Conservation (phyloP, 2,888 invertebrate genomes). For the Rhagium mordax region DNA sequence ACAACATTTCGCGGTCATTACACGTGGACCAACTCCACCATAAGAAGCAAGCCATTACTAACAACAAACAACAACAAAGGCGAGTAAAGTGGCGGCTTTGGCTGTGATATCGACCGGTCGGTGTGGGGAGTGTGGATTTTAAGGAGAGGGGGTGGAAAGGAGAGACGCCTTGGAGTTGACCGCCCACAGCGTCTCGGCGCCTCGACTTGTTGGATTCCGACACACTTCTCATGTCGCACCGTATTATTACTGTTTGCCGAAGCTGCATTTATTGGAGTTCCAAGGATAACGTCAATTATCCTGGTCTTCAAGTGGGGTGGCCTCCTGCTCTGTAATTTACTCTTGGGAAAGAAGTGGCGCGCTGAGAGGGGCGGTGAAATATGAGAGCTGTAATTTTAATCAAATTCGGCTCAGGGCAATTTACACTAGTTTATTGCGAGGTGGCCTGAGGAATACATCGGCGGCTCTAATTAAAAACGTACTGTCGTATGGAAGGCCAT, state of each 20-base stretch:
- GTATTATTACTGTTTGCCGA: conserved; percentile 67
- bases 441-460: no score
- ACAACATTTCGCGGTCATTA: conserved; percentile 17
- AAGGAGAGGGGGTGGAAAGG: conserved; percentile 64
- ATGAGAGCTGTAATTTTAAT: background rate
- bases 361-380: background rate
- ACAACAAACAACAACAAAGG: conserved; percentile 55
- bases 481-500: no score
- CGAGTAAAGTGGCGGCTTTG: conserved; percentile 59
- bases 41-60: conserved; percentile 45
- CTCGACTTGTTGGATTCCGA: conserved; percentile 69
- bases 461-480: no score
- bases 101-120: conserved; percentile 51
- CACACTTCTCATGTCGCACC: conserved; percentile 67
- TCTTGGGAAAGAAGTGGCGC: background rate
- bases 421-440: background rate
- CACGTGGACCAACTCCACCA: conserved; percentile 5
- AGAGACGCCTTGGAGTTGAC: conserved; percentile 73
- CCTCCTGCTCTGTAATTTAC: background rate
- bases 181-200: conserved; percentile 67
- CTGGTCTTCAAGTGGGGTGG: conserved; percentile 1
- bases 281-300: conserved; percentile 27
- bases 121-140: conserved; percentile 46
- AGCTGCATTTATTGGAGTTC: conserved; percentile 62
- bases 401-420: background rate